Evolutionary conservation across 2,888 invertebrate genomes (phyloP), one percentile per base, ranked within the genome.

Genomic region (Andrena bicolor): DNA sequence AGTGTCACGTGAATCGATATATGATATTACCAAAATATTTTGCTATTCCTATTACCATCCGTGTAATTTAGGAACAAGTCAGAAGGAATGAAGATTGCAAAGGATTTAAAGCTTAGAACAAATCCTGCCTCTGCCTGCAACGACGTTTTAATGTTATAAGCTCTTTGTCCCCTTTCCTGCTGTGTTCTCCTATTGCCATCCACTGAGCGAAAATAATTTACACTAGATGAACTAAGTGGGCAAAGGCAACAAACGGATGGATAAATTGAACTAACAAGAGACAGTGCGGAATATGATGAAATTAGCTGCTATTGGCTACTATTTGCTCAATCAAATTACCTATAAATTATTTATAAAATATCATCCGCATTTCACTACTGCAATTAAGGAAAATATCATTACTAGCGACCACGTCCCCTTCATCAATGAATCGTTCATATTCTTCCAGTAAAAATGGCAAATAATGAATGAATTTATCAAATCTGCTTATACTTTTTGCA

Each of bases 81-180:
- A 51, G 35, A 68, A 20, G 28, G 49, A 68, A 64, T 8, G 60
- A 69, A 69, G 69, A 76, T 65, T 64, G 68, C 32, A 63, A 71
- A 53, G 76, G 72, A 76, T 82, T 76, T 80, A 58, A 41, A 64
- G 80, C 68, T 82, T 80, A 76, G 80, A 80, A 68, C 58, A 76
- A 76, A 72, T 72, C 69, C 76, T 56, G 56, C 66, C 53, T 28
- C 49, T 28, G 56, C 63, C 71, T 56, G 70, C 56, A 74, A 72
- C 65, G 71, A 64, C 76, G 64, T 80, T 82, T 82, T 76, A 82
- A 82, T 69, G 66, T 82, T 72, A 72, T 76, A 76, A 76, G 72
- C 82, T 68, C 77, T 71, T 74, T 76, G 70, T 68, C 66, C 53
- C 65, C 41, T 73, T 76, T 58, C 65, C 76, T 79, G 23, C 75